A percentile compares a stretch with the other conserved stretches of the same genome.
Evolutionary conservation across 2,797 vertebrate genomes (phyloP).

Genomic region (Urophycis tenuis): DNA sequence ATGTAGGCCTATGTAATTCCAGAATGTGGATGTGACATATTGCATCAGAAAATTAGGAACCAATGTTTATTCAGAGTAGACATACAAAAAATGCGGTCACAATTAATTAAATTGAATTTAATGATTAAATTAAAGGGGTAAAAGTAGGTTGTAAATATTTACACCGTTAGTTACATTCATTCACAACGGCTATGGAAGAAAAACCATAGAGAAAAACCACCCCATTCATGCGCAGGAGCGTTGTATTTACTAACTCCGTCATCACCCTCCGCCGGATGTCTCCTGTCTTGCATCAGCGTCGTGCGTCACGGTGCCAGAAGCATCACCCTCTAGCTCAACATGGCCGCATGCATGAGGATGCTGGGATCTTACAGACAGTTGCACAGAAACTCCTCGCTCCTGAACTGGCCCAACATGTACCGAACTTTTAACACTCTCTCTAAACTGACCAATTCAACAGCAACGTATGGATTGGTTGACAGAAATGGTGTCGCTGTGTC

Average conservation of each 20-base stretch:
- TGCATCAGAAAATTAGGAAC: no score
- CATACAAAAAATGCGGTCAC: no score
- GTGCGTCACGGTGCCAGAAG: background rate
- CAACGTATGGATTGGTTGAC: background rate
- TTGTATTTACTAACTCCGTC: background rate
- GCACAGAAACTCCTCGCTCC: conserved; percentile 17
- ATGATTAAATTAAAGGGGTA: no score
- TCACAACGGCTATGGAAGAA: no score
- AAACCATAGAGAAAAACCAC: no score
- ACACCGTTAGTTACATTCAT: no score
- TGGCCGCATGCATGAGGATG: conserved; percentile 73
- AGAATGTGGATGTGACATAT: no score
- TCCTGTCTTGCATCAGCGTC: background rate
- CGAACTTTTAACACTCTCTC: conserved; percentile 9
- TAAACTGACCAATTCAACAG: background rate
- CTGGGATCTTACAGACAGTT: conserved; percentile 48
- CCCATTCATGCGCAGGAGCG: no score
- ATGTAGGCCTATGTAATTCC: no score
- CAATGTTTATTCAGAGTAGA: no score
- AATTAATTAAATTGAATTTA: no score
- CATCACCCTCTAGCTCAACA: conserved; percentile 40
- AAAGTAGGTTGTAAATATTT: no score
- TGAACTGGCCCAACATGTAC: conserved; percentile 18
- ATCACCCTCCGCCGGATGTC: background rate
- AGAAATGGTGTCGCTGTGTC: background rate